Evolutionary conservation across 2,113 vertebrate genomes (phyloP).

Genomic region (chimpanzee (Pan troglodytes)): NHGRI_mPanTro3-v2.1_pri NC_072408.2:101745001-101745500

Average conservation of each 20-base stretch:
- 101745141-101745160: background rate
- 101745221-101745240: background rate
- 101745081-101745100: background rate
- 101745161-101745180: background rate
- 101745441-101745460: background rate
- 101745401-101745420: background rate
- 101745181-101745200: background rate
- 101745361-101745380: background rate
- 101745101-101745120: background rate
- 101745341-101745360: background rate
- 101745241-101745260: background rate
- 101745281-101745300: background rate
- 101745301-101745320: background rate
- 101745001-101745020: background rate
- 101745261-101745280: background rate
- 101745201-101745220: background rate
- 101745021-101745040: background rate
- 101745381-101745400: background rate
- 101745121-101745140: background rate
- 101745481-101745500: background rate
- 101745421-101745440: background rate
- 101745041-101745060: background rate
- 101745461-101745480: background rate
- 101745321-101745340: background rate
- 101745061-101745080: constrained; percentile 41